phyloP scores from a whole-genome alignment of 1,140 invertebrate species.

The Diorhabda carinulata region DNA sequence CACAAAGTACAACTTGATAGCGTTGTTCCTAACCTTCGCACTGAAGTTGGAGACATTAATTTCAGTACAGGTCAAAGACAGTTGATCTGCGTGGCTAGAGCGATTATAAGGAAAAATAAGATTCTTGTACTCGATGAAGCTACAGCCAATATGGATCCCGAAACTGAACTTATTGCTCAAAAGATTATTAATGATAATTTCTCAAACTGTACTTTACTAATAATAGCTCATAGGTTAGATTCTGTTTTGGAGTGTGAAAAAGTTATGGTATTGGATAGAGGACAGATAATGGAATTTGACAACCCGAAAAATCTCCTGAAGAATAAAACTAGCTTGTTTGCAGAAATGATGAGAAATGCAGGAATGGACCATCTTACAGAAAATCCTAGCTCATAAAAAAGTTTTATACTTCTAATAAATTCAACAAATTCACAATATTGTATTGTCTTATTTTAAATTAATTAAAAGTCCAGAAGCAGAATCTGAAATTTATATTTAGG shows the following conservation, averaged over 20 bases:
- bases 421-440: too few species aligned
- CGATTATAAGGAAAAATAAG: slow-evolving; percentile 68
- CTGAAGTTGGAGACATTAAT: slow-evolving; percentile 25
- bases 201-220: slow-evolving; percentile 69
- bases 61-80: slow-evolving; percentile 78
- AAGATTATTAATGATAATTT: slow-evolving; percentile 68
- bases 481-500: too few species aligned
- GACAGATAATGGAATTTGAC: slow-evolving; percentile 65
- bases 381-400: not conserved
- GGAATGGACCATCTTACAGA: not conserved
- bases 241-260: slow-evolving; percentile 78
- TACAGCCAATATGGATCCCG: slow-evolving; percentile 66
- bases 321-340: slow-evolving; percentile 60
- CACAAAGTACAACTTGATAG: slow-evolving; percentile 42
- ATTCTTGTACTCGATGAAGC: slow-evolving; percentile 77
- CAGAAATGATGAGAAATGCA: slow-evolving; percentile 65
- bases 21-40: slow-evolving; percentile 22
- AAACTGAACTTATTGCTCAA: slow-evolving; percentile 66
- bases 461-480: too few species aligned
- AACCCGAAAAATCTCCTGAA: slow-evolving; percentile 63
- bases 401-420: too few species aligned
- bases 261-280: slow-evolving; percentile 69
- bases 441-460: too few species aligned
- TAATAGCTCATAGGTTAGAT: slow-evolving; percentile 77
- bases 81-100: slow-evolving; percentile 72